Conservation (phyloP, 2,113 vertebrate genomes). For the Peromyscus californicus region DNA sequence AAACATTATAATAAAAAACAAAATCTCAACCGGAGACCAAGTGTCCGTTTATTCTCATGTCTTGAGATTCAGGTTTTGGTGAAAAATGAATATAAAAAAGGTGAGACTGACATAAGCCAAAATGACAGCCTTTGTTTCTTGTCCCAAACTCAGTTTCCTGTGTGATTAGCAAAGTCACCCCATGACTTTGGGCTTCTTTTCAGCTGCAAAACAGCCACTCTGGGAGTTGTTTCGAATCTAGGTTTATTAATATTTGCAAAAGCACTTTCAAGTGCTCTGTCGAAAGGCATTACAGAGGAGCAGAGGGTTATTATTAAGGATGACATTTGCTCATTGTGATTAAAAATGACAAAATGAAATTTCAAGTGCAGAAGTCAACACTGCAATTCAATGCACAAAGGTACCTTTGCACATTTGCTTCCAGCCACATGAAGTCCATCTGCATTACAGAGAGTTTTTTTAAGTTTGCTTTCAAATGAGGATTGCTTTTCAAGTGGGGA, state of each 20-base stretch:
- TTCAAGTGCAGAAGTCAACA: conserved; percentile 78
- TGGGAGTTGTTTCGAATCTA: conserved; percentile 77
- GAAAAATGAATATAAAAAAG: neutral
- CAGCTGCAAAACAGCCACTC: neutral
- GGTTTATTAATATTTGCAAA: conserved; percentile 84
- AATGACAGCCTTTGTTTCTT: neutral
- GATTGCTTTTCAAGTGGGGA: conserved; percentile 73
- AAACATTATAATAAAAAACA: neutral
- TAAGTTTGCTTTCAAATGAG: conserved; percentile 77
- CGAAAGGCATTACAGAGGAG: conserved; percentile 74
- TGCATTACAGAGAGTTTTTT: conserved; percentile 75
- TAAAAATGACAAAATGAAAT: conserved; percentile 85
- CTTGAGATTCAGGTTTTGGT: neutral
- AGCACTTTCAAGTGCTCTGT: conserved; percentile 78
- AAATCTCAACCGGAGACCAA: neutral
- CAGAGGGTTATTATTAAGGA: conserved; percentile 81
- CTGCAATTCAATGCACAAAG: conserved; percentile 72
- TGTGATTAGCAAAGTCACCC: conserved; percentile 64
- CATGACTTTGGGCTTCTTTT: conserved; percentile 70
- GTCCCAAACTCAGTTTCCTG: conserved; percentile 33
- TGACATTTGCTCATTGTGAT: conserved; percentile 85
- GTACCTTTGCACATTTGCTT: conserved; percentile 71
- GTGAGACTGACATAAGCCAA: neutral
- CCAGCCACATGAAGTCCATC: conserved; percentile 70
- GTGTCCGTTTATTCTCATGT: neutral